Base-by-base conservation (phyloP, 2,888 invertebrate genomes). In the Pyrrhia umbra region DNA sequence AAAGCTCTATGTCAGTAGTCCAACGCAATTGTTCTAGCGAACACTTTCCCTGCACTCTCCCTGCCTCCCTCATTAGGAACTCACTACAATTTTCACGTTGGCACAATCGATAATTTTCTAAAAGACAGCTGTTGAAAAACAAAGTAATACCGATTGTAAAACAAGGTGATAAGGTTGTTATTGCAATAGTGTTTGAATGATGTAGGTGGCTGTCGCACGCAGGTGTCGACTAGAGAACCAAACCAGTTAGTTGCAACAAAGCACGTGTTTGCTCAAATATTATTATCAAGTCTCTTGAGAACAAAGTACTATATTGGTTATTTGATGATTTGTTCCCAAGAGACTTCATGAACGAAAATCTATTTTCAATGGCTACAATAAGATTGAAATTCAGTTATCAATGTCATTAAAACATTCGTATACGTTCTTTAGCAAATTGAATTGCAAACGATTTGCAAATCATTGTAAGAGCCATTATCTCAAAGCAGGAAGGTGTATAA, bases 181-280 rank as follows among this genome's bases (percentile, higher is more conserved):
- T 81, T 79, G 64, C 73, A 55, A 16, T 65, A 62, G n/a, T 47
- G 15, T 9, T 37, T 10, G 37, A 16, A 34, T 56, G 13, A 50
- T 34, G 40, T 59, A 63, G 45, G 54, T 52, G 64, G 50, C 59
- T 47, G 50, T 62, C 49, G 60, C 43, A 60, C 43, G 45, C 47
- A 30, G 43, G 42, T 64, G 57, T 42, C 66, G 68, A 69, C 30
- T 67, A 75, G 63, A 68, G 63, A 68, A 68, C 59, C 64, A 25
- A 75, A 85, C 85, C 85, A 77, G 62, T 84, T 87, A 83, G 54
- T 57, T 65, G 72, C 67, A 73, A 70, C 69, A 60, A 16, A 30
- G 40, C 54, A 86, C 85, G 84, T 86, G 85, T 72, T 69, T 74
- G 61, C 65, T 51, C 82, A 72, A 71, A 73, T 72, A 75, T 63